Evolutionary conservation across 2,888 invertebrate species (phyloP).

Genomic region (Colletes collaris): DNA sequence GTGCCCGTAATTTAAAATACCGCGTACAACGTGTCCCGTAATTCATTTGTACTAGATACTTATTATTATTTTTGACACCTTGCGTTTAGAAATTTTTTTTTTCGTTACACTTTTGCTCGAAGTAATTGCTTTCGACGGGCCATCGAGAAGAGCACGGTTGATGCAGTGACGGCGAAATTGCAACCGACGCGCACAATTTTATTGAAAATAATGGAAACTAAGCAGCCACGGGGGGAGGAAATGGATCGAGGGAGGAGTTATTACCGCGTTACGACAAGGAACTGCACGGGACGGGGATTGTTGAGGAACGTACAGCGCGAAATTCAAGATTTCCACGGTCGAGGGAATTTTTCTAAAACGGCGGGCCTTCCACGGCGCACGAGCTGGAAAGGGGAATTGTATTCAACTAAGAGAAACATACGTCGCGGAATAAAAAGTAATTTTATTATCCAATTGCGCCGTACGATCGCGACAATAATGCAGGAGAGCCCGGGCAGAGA

Average conservation of each 20-base stretch:
- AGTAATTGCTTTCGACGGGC: no score
- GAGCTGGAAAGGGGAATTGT: background rate
- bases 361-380: no score
- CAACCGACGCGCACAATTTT: slow-evolving; percentile 7
- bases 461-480: slow-evolving; percentile 20
- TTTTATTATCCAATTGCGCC: slow-evolving; percentile 34
- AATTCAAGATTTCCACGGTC: slow-evolving; percentile 16
- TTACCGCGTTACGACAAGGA: slow-evolving; percentile 9
- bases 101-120: no score
- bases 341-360: background rate
- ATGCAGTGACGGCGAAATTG: slow-evolving; percentile 28
- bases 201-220: slow-evolving; percentile 25
- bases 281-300: background rate
- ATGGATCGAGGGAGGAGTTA: background rate
- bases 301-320: slow-evolving; percentile 4
- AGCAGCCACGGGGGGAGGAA: background rate
- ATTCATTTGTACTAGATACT: no score
- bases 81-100: no score
- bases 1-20: no score
- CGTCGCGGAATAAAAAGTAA: slow-evolving; percentile 24
- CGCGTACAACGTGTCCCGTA: no score
- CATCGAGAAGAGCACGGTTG: background rate
- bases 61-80: no score
- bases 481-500: no score
- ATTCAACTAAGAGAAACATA: slow-evolving; percentile 14